Evolutionary conservation across 2,888 invertebrate species (phyloP).

Genomic region (Chouioia cunea): DNA sequence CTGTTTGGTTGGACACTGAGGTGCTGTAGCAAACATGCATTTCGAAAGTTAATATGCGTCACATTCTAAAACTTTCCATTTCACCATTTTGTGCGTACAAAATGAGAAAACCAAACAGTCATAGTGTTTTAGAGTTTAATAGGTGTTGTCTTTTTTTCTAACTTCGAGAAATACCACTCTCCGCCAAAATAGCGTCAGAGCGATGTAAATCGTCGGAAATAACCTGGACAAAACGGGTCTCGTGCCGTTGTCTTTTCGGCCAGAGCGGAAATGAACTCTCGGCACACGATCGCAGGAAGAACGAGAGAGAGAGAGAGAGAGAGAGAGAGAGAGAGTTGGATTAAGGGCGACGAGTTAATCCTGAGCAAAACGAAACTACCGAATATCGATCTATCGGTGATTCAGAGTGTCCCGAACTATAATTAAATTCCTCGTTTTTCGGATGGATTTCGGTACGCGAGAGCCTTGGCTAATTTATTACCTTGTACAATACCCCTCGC

Average conservation of each 20-base stretch:
- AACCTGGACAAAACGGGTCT: neutral
- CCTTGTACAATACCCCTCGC: constrained; percentile 7
- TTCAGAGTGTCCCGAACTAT: constrained; percentile 44
- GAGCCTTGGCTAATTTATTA: constrained; percentile 40
- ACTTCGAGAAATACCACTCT: too few species aligned
- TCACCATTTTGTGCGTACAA: too few species aligned
- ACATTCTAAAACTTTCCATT: too few species aligned
- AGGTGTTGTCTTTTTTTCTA: too few species aligned
- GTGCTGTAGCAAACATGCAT: neutral
- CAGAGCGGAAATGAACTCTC: constrained; percentile 9
- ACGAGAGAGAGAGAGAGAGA: neutral
- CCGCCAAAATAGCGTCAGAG: neutral
- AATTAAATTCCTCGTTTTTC: constrained; percentile 50
- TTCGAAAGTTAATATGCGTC: too few species aligned
- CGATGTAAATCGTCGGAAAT: neutral
- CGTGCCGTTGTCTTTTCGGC: neutral
- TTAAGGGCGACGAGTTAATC: constrained; percentile 46
- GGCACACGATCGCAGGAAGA: neutral
- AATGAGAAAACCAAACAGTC: too few species aligned
- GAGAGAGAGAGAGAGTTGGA: constrained; percentile 13
- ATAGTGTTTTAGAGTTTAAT: too few species aligned
- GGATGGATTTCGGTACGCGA: constrained; percentile 40
- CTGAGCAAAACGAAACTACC: constrained; percentile 12
- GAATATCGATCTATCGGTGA: constrained; percentile 46
- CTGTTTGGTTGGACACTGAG: neutral